Conservation (phyloP, 2,113 vertebrate species). For the Oenanthe oenanthe region DNA sequence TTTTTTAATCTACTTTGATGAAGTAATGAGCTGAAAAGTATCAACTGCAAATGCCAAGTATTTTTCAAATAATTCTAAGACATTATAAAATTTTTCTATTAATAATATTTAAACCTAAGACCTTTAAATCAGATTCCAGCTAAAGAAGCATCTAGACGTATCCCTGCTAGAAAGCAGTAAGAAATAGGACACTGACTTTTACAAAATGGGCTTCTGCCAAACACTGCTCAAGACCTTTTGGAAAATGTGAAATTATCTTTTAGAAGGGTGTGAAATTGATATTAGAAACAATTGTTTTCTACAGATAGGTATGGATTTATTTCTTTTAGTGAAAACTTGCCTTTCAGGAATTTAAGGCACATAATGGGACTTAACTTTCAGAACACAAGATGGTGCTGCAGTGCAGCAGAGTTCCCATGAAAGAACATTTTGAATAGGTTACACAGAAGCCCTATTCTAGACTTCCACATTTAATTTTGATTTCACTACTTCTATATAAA, state of each 20-base stretch:
- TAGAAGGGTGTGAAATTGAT: background rate
- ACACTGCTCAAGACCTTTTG: background rate
- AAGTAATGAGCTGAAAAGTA: background rate
- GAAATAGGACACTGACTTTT: background rate
- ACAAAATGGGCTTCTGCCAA: background rate
- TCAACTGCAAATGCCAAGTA: background rate
- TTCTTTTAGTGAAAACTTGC: background rate
- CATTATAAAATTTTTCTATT: background rate
- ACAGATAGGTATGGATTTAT: background rate
- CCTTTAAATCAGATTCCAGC: background rate
- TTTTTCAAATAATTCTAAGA: background rate
- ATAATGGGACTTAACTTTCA: background rate
- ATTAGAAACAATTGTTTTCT: background rate
- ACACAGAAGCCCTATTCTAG: background rate
- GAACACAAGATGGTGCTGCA: slow-evolving; percentile 70
- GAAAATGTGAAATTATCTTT: background rate
- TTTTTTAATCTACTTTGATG: background rate
- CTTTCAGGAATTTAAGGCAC: background rate
- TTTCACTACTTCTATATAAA: background rate
- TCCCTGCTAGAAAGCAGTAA: background rate
- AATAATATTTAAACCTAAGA: background rate
- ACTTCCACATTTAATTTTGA: background rate
- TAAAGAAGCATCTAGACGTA: background rate
- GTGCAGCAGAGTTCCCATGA: background rate
- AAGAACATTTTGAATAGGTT: background rate